phyloP scores from a whole-genome alignment of 2,113 vertebrate genomes.

The Sinocyclocheilus rhinocerous region DNA sequence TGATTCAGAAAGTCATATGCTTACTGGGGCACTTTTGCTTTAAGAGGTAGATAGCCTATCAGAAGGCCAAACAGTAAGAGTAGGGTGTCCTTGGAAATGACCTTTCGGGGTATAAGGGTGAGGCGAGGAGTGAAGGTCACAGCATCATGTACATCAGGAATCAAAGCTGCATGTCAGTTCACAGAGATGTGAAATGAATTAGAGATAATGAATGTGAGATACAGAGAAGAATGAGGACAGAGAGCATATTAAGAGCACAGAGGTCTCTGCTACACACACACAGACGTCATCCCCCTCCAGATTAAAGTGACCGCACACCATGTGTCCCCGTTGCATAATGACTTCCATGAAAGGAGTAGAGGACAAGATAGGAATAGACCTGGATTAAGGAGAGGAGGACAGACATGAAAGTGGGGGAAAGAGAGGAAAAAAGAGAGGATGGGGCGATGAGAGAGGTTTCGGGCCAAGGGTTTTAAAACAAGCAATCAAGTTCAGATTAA shows the following conservation, averaged over 20 bases:
- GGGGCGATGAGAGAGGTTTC: constrained; percentile 28
- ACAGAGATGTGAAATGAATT: constrained; percentile 3
- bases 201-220: background rate
- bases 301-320: constrained; percentile 70
- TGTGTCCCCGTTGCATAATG: constrained; percentile 63
- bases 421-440: background rate
- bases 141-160: background rate
- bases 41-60: constrained; percentile 74
- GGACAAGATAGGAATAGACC: constrained; percentile 59
- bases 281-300: constrained; percentile 61
- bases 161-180: background rate
- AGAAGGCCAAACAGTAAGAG: constrained; percentile 68
- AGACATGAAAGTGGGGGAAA: constrained; percentile 28
- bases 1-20: constrained; percentile 65
- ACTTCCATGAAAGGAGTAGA: constrained; percentile 62
- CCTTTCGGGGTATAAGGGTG: constrained; percentile 70
- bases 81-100: constrained; percentile 76
- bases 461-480: constrained; percentile 2
- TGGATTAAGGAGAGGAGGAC: constrained; percentile 40
- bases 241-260: constrained; percentile 68
- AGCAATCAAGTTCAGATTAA: constrained; percentile 28
- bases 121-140: constrained; percentile 31
- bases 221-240: constrained; percentile 43
- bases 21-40: constrained; percentile 70
- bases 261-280: constrained; percentile 51